Evolutionary conservation across 2,113 vertebrate species (phyloP).

Genomic region (Lota lota): DNA sequence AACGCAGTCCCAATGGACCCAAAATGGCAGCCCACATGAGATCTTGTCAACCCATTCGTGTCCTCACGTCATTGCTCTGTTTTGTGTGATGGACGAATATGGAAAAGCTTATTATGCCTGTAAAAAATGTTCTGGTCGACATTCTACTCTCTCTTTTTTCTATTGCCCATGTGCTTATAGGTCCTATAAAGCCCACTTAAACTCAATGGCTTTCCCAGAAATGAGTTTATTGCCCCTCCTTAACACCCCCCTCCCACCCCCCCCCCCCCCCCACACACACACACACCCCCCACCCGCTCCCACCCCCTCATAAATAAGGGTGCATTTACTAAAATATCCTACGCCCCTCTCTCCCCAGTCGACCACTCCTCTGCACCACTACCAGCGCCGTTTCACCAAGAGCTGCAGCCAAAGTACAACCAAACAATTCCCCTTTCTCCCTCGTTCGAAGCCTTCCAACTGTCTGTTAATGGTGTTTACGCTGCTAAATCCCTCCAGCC

Average conservation of each 20-base stretch:
- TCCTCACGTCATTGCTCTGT: constrained; percentile 45
- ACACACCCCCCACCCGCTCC: too few relatives aligned
- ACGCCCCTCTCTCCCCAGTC: constrained; percentile 25
- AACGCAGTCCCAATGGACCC: constrained; percentile 54
- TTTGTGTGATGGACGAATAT: constrained; percentile 68
- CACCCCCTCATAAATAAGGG: constrained; percentile 56
- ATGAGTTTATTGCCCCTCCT: constrained; percentile 68
- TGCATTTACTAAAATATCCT: constrained; percentile 62
- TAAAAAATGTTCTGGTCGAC: constrained; percentile 70
- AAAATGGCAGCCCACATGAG: constrained; percentile 35
- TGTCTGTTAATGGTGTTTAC: constrained; percentile 51
- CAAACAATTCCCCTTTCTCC: constrained; percentile 41
- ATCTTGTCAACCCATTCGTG: constrained; percentile 53
- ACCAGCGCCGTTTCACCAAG: constrained; percentile 44
- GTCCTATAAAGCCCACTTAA: constrained; percentile 70
- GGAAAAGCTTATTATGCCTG: constrained; percentile 70
- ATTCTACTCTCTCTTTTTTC: constrained; percentile 37
- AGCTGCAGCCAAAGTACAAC: neutral
- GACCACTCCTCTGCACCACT: constrained; percentile 39
- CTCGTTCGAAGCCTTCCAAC: constrained; percentile 55
- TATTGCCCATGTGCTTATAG: constrained; percentile 53
- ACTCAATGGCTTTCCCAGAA: constrained; percentile 74
- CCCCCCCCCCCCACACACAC: neutral
- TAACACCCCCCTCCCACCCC: constrained; percentile 35
- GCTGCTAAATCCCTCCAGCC: constrained; percentile 21